Evolutionary conservation across 1,140 invertebrate genomes (phyloP).

Genomic region (Drosophila arizonae): DNA sequence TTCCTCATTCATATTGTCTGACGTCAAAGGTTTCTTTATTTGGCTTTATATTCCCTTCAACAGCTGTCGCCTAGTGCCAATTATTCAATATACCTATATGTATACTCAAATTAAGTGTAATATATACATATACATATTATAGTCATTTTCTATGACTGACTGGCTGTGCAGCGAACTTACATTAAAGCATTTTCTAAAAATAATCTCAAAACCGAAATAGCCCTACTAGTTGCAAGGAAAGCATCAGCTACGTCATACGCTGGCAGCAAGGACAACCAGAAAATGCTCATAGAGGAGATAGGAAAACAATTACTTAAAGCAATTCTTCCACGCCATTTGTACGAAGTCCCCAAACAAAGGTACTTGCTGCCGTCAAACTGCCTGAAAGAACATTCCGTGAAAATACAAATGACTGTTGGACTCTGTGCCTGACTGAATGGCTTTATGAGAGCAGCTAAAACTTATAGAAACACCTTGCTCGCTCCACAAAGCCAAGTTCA

Average conservation of each 20-base stretch:
- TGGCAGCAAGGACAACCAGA: constrained; percentile 21
- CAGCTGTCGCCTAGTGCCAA: too few species aligned
- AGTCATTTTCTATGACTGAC: too few species aligned
- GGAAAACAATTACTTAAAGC: constrained; percentile 78
- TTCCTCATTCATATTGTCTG: background rate
- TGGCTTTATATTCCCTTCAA: background rate
- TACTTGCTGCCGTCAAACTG: constrained; percentile 59
- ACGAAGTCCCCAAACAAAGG: constrained; percentile 78
- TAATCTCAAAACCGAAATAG: background rate
- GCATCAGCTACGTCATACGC: background rate
- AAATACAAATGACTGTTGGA: constrained; percentile 50
- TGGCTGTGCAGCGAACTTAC: too few species aligned
- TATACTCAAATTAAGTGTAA: too few species aligned
- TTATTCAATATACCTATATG: too few species aligned
- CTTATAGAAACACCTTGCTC: constrained; percentile 54
- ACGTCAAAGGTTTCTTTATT: background rate
- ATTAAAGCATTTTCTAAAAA: too few species aligned
- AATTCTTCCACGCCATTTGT: constrained; percentile 80
- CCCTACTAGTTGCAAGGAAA: background rate
- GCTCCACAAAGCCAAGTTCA: constrained; percentile 61
- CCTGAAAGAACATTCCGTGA: constrained; percentile 45
- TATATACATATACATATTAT: too few species aligned
- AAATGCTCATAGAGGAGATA: constrained; percentile 39
- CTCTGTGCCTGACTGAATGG: constrained; percentile 47
- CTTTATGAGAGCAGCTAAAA: constrained; percentile 53